Conservation (phyloP, 2,888 invertebrate species). For the Parthenolecanium corni region DNA sequence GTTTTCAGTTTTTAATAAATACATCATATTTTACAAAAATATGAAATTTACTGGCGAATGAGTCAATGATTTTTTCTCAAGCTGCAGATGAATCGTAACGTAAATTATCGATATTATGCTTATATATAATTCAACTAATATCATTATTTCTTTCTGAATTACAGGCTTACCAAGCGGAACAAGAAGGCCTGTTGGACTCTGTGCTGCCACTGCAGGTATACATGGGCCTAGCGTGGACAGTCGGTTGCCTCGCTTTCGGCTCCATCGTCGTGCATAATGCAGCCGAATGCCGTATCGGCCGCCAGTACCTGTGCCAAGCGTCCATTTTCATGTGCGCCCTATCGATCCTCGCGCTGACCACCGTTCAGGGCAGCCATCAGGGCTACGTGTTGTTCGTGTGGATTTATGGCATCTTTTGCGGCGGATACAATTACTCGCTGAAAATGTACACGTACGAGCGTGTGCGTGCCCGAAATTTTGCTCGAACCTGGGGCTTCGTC, state of each 20-base stretch:
- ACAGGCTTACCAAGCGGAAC: conserved; percentile 62
- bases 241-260: conserved; percentile 70
- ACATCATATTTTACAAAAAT: too few species aligned
- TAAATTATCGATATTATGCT: too few species aligned
- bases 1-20: too few species aligned
- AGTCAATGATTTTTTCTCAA: too few species aligned
- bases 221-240: conserved; percentile 69
- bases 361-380: conserved; percentile 58
- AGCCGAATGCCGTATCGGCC: conserved; percentile 70
- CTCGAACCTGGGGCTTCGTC: conserved; percentile 78
- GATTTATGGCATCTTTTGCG: conserved; percentile 76
- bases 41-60: too few species aligned
- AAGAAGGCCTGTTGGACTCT: conserved; percentile 56
- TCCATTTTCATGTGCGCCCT: conserved; percentile 67
- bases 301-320: conserved; percentile 66
- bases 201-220: conserved; percentile 58
- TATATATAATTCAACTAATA: too few species aligned
- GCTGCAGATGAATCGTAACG: too few species aligned
- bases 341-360: conserved; percentile 63
- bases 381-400: conserved; percentile 70
- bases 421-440: conserved; percentile 75
- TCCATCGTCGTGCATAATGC: conserved; percentile 69
- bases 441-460: conserved; percentile 84
- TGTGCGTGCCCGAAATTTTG: conserved; percentile 72
- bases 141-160: too few species aligned